Evolutionary conservation across 2,888 invertebrate species (phyloP), one percentile per base, ranked within the genome.

Genomic region (Petrolisthes manimaculis): DNA sequence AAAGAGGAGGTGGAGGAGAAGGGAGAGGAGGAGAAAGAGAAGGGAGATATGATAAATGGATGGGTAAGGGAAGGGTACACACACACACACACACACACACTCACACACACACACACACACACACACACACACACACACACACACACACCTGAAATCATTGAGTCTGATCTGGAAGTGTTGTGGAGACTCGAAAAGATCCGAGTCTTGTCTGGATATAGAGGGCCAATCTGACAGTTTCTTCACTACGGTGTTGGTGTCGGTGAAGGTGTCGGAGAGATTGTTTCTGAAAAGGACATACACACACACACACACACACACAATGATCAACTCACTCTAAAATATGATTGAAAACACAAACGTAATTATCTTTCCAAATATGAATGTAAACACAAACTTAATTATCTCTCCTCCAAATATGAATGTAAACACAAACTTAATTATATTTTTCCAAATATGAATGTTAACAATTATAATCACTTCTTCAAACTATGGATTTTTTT

Each of bases 111-210:
- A 61, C 61, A 61, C 61, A 61, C 61, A 61, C 61, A 61, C 61
- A 61, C 61, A 61, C 9, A 9, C 9, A 8, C 14, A 14, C 9
- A 61, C 61, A 5, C n/a, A n/a, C 74, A 8, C n/a, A 5, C 14
- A 74, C 5, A 74, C 74, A 74, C 8, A 88, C 88, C 88, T 88
- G 88, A 88, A 88, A 5, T 88, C 88, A n/a, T 88, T 88, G 5
- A 88, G 80, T 18, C 88, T 5, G 24, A 88, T 88, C 71, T 88
- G 88, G 55, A 88, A 88, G 56, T 88, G 88, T 56, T 88, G 88
- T 51, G 80, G 88, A 5, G 84, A 84, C 21, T 83, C 83, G 53
- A 88, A 88, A 14, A 88, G 74, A 14, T 88, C 88, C 9, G 84
- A 67, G 8, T 88, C 80, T 8, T 88, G 74, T 37, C 69, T 77